Conservation (phyloP, 2,888 invertebrate genomes). For the Plagodis pulveraria region DNA sequence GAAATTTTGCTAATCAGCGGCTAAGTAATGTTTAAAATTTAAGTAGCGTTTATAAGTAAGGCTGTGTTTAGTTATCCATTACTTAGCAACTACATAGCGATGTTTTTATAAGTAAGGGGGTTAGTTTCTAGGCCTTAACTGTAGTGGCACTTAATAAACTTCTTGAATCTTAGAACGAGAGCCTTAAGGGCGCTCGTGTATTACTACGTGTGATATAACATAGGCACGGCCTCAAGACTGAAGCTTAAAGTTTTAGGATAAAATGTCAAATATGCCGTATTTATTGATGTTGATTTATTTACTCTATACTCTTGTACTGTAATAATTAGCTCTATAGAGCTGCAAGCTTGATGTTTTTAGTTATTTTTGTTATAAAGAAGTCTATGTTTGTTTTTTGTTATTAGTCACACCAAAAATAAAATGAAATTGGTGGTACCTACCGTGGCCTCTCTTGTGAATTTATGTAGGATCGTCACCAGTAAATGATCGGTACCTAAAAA, state of each 20-base stretch:
- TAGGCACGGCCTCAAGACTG: conserved; percentile 66
- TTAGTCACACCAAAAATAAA: no score
- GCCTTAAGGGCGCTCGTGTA: conserved; percentile 27
- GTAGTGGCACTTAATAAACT: neutral
- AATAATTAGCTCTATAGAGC: conserved; percentile 10
- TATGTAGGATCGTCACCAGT: no score
- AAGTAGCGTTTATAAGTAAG: no score
- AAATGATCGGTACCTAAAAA: no score
- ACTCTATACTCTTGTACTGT: conserved; percentile 15
- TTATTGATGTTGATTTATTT: conserved; percentile 29
- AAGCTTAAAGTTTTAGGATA: conserved; percentile 50
- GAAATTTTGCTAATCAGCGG: no score
- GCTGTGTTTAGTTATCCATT: no score
- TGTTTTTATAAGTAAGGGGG: no score
- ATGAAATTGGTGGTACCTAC: no score
- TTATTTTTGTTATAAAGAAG: conserved; percentile 29
- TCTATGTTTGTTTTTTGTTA: conserved; percentile 16
- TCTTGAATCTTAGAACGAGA: conserved; percentile 1
- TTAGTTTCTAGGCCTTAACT: neutral
- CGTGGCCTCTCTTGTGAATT: no score
- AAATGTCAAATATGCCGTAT: conserved; percentile 29
- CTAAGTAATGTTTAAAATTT: no score
- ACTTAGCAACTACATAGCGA: no score
- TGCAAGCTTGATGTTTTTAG: conserved; percentile 18
- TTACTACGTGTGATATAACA: conserved; percentile 41